Base-by-base conservation (phyloP, 2,888 invertebrate genomes). In the Lysandra coridon region DNA sequence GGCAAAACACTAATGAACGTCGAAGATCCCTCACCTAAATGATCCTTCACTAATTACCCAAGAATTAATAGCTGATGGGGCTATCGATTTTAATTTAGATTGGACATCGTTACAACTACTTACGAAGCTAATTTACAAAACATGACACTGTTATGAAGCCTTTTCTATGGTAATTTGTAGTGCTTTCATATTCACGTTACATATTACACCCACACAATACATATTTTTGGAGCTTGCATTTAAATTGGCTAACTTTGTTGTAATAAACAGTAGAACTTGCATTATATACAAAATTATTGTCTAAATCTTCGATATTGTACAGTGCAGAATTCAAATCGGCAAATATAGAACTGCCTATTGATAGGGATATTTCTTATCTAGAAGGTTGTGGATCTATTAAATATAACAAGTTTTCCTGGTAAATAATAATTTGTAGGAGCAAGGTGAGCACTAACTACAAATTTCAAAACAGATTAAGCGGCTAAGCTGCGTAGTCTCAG, bases 391-490 rank as follows among this genome's bases (percentile, higher is more conserved):
- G 12, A 3, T 64, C 7, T n/a, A 30, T 5, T 23, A 60, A 64
- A 30, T 64, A 30, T 10, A 64, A 30, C 30, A 30, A 10, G 64
- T 30, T 12, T 64, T 69, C 33, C 33, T 69, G 4, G 69, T 69
- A 69, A 69, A 69, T 69, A 69, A 69, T 69, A 69, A 69, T 69
- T 69, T 33, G 33, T 69, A 33, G 30, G 33, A 69, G 33, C 33
- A 69, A 69, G 69, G 33, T 69, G 33, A 69, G 69, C 17, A 69
- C 69, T 69, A 69, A 69, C 69, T 69, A 33, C 69, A 37, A 69
- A 69, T 69, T 69, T 69, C 69, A 69, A 69, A 37, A 69, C 69
- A 33, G 69, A 69, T 69, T 33, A 69, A 33, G 33, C 69, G 33
- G 69, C 4, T 69, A 69, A 69, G 69, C 69, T 33, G 33, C 69